Percentiles rank a stretch among this genome's conserved stretches.
Evolutionary conservation across 2,113 vertebrate species (phyloP).

Genomic region (Murina feae): DNA sequence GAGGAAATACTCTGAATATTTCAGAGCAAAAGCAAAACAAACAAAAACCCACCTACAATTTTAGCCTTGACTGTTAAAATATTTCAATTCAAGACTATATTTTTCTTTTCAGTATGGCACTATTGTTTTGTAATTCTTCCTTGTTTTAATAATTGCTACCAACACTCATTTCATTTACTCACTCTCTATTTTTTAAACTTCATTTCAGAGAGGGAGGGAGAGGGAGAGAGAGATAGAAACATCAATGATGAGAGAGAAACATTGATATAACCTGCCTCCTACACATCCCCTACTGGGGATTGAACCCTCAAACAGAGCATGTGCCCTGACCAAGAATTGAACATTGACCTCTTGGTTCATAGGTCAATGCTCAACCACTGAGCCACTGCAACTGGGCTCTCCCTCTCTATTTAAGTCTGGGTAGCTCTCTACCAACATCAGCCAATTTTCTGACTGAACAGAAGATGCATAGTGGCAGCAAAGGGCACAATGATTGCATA

Average conservation of each 20-base stretch:
- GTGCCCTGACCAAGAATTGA: no score
- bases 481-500: neutral
- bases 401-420: neutral
- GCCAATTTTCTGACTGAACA: neutral
- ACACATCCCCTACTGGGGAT: no score
- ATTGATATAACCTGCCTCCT: no score
- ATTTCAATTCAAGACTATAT: neutral
- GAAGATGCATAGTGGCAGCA: neutral
- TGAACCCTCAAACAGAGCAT: no score
- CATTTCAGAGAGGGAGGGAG: no score
- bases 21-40: neutral
- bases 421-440: neutral
- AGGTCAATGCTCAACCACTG: no score
- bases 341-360: no score
- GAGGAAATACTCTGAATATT: neutral
- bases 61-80: neutral
- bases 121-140: neutral
- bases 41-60: neutral
- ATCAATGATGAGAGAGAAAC: no score
- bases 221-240: no score
- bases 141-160: neutral
- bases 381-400: neutral
- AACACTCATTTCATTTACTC: neutral
- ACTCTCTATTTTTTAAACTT: neutral
- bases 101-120: neutral